Percentiles rank a stretch among this genome's conserved stretches.
Conservation (phyloP, 2,113 vertebrate species). For the Petrocephalus zakoni region DNA sequence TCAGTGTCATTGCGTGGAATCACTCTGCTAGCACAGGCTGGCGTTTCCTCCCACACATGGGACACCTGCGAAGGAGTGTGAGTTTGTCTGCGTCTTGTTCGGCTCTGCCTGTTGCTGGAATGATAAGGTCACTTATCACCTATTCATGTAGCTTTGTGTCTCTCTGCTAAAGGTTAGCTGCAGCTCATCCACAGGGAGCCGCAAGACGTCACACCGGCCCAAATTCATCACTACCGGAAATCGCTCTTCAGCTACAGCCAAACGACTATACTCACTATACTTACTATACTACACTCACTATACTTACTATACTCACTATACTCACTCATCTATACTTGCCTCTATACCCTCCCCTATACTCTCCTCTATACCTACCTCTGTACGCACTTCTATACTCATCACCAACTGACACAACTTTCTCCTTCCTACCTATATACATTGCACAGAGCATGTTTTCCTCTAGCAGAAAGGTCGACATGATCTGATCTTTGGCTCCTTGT, state of each 20-base stretch:
- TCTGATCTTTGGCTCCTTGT: not conserved
- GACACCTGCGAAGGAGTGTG: not conserved
- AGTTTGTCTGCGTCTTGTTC: not conserved
- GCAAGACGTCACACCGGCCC: not conserved
- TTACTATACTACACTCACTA: no score
- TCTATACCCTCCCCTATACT: not conserved
- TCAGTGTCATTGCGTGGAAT: not conserved
- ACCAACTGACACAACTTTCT: not conserved
- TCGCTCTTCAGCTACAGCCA: not conserved
- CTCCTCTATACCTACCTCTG: no score
- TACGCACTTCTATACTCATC: not conserved
- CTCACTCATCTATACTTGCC: not conserved
- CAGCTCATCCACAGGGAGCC: not conserved
- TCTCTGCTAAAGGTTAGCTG: not conserved
- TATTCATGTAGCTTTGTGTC: constrained; percentile 7
- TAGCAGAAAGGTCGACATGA: not conserved
- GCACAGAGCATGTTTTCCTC: not conserved
- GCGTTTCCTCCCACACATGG: not conserved
- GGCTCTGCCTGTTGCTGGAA: not conserved
- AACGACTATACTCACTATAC: not conserved
- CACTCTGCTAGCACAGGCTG: not conserved
- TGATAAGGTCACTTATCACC: not conserved
- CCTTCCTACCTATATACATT: not conserved
- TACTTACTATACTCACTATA: not conserved
- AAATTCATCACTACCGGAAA: not conserved